Evolutionary conservation across 2,888 invertebrate species (phyloP), one percentile per base, ranked within the genome.

Genomic region (Macroteleia sp.): DNA sequence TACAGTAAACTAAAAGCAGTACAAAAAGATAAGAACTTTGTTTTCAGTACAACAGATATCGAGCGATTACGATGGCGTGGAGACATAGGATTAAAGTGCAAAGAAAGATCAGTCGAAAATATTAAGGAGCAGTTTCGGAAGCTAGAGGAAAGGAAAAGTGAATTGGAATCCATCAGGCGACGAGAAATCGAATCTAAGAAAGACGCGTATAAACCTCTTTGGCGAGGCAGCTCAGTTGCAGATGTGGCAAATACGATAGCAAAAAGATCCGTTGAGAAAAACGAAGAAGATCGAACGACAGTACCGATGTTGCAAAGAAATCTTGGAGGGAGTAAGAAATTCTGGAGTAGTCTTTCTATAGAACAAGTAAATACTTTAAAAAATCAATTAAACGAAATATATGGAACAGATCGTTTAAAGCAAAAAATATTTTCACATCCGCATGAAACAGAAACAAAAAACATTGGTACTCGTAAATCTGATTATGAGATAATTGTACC

Each of bases 41-140:
- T 97, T 14, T 97, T 96, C 91, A 94, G 95, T 46, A 95, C 97
- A 0, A 94, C 95, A 85, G 95, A 96, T 83, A 92, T 95, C 0
- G 95, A 95, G 64, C 94, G 94, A 48, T 93, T 94, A 44, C 94
- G 95, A 77, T 98, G 98, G 98, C 94, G 93, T 77, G 94, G 94
- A 28, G 94, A 95, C 62, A 92, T 92, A 20, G 96, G 97, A 0
- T 92, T 98, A 32, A 93, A 95, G 84, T 94, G 95, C 34, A 97
- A 96, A 89, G 96, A 97, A 89, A 96, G 96, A 87, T 97, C 97
- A 0, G 96, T 98, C 0, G 96, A 96, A 90, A 96, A 98, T 91
- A 93, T 98, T 8, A 94, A 95, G 83, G 95, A 95, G 77, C 94
- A 95, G 85, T 96, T 96, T 84, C 94, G 94, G 86, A 94, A 94